These are phyloP conservation scores for Crenichthys baileyi DNA, from an alignment of 2,797 vertebrate genomes.

Conservation along the genomic window DNA sequence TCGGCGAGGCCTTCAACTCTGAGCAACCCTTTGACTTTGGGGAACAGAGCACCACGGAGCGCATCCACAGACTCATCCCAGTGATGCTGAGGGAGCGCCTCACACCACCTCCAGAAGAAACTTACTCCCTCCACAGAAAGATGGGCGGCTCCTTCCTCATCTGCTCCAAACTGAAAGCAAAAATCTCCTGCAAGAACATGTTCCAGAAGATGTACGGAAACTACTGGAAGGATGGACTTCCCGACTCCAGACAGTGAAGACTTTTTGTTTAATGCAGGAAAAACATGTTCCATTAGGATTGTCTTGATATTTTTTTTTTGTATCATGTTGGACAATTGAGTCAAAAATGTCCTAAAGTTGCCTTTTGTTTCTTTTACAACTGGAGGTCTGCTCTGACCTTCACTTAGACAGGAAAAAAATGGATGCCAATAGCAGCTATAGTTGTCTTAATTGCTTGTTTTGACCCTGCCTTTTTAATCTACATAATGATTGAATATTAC, in stretches of 20 bases:
- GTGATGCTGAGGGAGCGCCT: constrained; percentile 94
- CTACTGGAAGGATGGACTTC: constrained; percentile 80
- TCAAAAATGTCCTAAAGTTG: constrained; percentile 3
- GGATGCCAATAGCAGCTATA: constrained; percentile 1
- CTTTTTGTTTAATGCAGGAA: background rate
- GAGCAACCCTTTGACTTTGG: constrained; percentile 89
- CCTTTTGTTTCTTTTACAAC: constrained; percentile 10
- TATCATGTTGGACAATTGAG: background rate
- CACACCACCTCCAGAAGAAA: constrained; percentile 92
- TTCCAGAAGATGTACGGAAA: constrained; percentile 87
- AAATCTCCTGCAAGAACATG: constrained; percentile 89
- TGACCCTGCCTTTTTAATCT: background rate
- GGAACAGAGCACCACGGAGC: constrained; percentile 90
- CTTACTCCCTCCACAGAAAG: constrained; percentile 96
- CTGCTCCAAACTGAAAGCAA: constrained; percentile 92
- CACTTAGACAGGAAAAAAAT: constrained; percentile 8
- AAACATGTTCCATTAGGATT: background rate
- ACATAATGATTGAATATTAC: background rate
- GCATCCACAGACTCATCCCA: constrained; percentile 92
- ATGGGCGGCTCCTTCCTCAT: constrained; percentile 99
- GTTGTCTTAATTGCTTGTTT: constrained; percentile 1
- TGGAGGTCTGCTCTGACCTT: background rate
- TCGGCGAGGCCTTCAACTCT: constrained; percentile 93
- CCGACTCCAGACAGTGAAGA: background rate
- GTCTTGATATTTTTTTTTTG: constrained; percentile 16